These are phyloP conservation scores for Tadarida brasiliensis DNA, from an alignment of 2,797 vertebrate genomes.

Conservation along the genomic window DNA sequence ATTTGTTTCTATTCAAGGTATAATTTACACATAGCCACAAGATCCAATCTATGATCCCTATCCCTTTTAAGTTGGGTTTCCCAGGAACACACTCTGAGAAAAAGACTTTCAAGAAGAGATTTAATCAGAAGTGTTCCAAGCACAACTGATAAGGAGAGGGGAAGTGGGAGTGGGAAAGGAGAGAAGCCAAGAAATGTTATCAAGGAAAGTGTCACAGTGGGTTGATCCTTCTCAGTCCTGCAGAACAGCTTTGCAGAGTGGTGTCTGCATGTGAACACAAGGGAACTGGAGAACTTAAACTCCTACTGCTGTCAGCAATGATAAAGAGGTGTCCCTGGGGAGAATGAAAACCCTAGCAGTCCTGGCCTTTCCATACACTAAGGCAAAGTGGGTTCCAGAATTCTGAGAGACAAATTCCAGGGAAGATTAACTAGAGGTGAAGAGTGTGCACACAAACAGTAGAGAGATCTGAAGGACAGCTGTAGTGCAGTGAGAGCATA, in stretches of 20 bases:
- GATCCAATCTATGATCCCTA: not conserved
- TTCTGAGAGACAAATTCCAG: not conserved
- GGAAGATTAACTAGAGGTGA: not conserved
- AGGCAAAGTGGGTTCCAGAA: not conserved
- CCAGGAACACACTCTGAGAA: not conserved
- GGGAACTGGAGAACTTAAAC: not conserved
- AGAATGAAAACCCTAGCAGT: not conserved
- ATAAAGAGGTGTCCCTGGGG: no score
- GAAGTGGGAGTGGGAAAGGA: not conserved
- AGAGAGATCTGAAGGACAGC: accelerated
- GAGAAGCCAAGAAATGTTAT: not conserved
- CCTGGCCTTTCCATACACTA: not conserved
- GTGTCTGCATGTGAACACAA: not conserved
- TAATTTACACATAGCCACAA: not conserved
- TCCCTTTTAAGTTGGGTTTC: not conserved
- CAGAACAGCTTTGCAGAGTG: no score
- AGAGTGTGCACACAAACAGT: not conserved
- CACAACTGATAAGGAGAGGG: not conserved
- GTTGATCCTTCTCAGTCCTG: no score
- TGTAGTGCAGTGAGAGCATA: not conserved
- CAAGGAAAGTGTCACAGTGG: not conserved
- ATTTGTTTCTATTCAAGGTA: not conserved
- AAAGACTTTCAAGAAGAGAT: not conserved
- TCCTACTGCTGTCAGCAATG: not conserved
- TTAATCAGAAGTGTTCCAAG: not conserved